Conservation (phyloP, 2,797 vertebrate species). For the Leptoclinus maculatus region DNA sequence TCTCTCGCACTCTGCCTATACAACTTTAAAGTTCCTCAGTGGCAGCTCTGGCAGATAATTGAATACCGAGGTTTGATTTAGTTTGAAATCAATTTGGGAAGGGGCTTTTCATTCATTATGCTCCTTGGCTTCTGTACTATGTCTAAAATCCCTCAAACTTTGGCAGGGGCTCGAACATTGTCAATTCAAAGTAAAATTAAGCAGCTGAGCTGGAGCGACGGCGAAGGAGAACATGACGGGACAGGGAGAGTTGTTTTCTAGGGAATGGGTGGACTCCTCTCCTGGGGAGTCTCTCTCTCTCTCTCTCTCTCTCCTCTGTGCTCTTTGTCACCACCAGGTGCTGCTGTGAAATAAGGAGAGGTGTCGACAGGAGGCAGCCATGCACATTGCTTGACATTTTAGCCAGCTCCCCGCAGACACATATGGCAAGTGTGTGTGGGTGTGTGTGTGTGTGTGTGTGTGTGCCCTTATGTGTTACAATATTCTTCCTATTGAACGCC, state of each 20-base stretch:
- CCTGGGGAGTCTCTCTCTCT: slow-evolving; percentile 31
- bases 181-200: slow-evolving; percentile 81
- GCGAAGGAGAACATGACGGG: slow-evolving; percentile 60
- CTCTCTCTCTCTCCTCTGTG: slow-evolving; percentile 68
- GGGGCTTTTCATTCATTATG: slow-evolving; percentile 85
- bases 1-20: slow-evolving; percentile 63
- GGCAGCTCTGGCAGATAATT: slow-evolving; percentile 81
- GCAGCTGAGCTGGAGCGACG: slow-evolving; percentile 73
- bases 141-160: slow-evolving; percentile 83
- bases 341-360: slow-evolving; percentile 88
- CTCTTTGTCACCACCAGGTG: slow-evolving; percentile 87
- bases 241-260: slow-evolving; percentile 56
- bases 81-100: slow-evolving; percentile 86
- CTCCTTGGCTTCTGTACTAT: slow-evolving; percentile 78
- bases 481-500: slow-evolving; percentile 51
- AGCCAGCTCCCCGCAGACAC: slow-evolving; percentile 80
- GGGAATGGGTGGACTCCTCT: slow-evolving; percentile 38
- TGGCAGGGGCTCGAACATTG: slow-evolving; percentile 70
- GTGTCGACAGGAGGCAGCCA: slow-evolving; percentile 77
- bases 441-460: slow-evolving; percentile 66
- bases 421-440: slow-evolving; percentile 71
- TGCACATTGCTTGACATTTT: slow-evolving; percentile 84
- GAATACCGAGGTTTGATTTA: slow-evolving; percentile 84
- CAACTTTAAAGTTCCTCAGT: slow-evolving; percentile 82
- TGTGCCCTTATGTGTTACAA: slow-evolving; percentile 61